Base-by-base conservation (phyloP, 37 sponge, comb jelly and placozoan species). In the Geodia barretti region DNA sequence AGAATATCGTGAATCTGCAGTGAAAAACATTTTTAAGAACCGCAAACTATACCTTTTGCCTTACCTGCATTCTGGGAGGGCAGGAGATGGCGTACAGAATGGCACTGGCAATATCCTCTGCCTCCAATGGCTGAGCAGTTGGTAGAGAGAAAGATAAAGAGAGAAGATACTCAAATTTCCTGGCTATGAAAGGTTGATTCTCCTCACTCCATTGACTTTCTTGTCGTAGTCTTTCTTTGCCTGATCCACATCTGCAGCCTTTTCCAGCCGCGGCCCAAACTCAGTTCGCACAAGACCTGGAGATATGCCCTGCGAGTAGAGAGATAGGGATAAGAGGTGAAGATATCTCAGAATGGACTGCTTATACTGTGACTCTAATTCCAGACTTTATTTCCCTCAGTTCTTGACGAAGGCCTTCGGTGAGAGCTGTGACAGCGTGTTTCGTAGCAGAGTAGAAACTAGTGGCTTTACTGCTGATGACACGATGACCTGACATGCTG, bases 201-300 rank as follows among this genome's bases (percentile, higher is more conserved):
- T n/a, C 25, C 70, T 69, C 31, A 69, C 70, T 21, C 36, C 32
- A 1, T 14, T 20, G 23, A 65, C 74, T 30, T 41, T 2, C 26
- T 3, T 59, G 69, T 82, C 86, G 61, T 82, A 83, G 39, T 86
- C 75, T 39, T 81, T 63, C 67, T 80, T 77, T 0, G 72, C 66
- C 28, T 43, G 74, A 19, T 84, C 83, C 65, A 84, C 41, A 70
- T 90, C 78, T 11, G 72, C 67, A 8, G 3, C 25, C 42, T 83
- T 72, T 33, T 26, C 31, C 25, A 70, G 24, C 38, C 91, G 38
- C 8, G 80, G 88, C 39, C 65, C 30, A 70, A 94, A 87, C 60
- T 90, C 95, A 47, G 95, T 91, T 2, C 75, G 66, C 23, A 88
- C 89, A 25, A 88, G 32, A 30, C 95, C 95, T 63, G 95, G 95